These are phyloP conservation scores for Patella pellucida DNA, from an alignment of 2,888 invertebrate species.

Conservation along the genomic window DNA sequence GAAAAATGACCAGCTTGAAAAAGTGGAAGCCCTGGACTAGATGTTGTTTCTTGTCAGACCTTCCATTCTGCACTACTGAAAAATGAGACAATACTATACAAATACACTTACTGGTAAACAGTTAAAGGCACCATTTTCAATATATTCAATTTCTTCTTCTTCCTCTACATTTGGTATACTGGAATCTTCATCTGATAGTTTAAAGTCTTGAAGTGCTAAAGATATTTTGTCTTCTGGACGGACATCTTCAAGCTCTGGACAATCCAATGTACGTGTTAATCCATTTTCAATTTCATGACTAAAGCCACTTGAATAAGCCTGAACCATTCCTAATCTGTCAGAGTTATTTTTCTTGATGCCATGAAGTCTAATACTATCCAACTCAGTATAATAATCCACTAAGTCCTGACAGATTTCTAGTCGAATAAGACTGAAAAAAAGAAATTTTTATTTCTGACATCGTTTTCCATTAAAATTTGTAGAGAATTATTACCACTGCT, in stretches of 20 bases:
- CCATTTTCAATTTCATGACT: too few relatives aligned
- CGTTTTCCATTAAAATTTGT: not conserved
- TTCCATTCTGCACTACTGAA: too few relatives aligned
- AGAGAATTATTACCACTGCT: not conserved
- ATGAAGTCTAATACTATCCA: slow-evolving; percentile 86
- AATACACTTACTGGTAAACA: slow-evolving; percentile 57
- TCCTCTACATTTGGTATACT: not conserved
- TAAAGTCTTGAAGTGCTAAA: too few relatives aligned
- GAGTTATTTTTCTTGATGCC: slow-evolving; percentile 72
- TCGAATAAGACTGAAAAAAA: slow-evolving; percentile 79
- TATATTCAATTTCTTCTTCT: slow-evolving; percentile 12
- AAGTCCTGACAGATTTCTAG: slow-evolving; percentile 88
- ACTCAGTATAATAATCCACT: slow-evolving; percentile 87
- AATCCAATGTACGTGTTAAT: too few relatives aligned
- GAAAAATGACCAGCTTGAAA: not conserved
- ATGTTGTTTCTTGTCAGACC: too few relatives aligned
- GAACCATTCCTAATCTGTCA: too few relatives aligned
- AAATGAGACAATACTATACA: not conserved
- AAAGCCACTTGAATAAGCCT: too few relatives aligned
- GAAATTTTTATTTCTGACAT: not conserved
- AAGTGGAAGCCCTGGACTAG: not conserved
- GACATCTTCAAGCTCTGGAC: too few relatives aligned
- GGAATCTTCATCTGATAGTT: too few relatives aligned
- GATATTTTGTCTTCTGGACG: too few relatives aligned
- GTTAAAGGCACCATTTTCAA: slow-evolving; percentile 58